Base-by-base conservation (phyloP, 1,140 invertebrate species). In the Diplogasteroides magnus region DNA sequence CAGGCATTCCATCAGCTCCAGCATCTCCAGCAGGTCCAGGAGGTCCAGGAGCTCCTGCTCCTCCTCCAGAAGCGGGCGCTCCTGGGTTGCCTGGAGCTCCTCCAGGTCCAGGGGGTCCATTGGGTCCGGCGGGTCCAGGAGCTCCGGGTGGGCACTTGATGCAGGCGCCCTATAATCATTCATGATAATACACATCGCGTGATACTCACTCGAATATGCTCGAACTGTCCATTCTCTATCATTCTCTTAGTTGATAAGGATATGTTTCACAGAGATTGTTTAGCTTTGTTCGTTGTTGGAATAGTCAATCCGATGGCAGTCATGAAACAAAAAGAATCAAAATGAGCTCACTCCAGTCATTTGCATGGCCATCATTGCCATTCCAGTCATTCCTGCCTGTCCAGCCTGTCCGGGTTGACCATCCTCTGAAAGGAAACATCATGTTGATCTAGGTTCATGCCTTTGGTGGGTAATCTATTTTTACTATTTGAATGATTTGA, bases 381-480 rank as follows among this genome's bases (percentile, higher is more conserved):
- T 48, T 48, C 70, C 70, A 61, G 70, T 64, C n/a, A 37, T 32
- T 62, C 70, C 70, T 26, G 64, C 65, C 57, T 68, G 64, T 72
- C 70, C 70, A 32, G 64, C 29, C 28, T 64, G 58, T 37, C 64
- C 69, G 6, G 25, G 56, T 15, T 48, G 57, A 61, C 69, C 69
- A 26, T 72, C 55, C 19, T 71, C 58, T 48, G 37, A 6, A 48
- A 48, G 19, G n/a, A n/a, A n/a, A n/a, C n/a, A 48, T 48, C 37
- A 48, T 48, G 6, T 48, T 48, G 6, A 19, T 48, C 6, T 19
- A 48, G 6, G 6, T 6, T 11, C 19, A 11, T 48, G 37, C 37
- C 19, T 48, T 48, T 6, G 37, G 19, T 48, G 37, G 37, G 19
- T 48, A 48, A n/a, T n/a, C n/a, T n/a, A n/a, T n/a, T n/a, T n/a